A percentile compares a stretch with the other conserved stretches of the same genome.
phyloP scores from a whole-genome alignment of 1,140 invertebrate genomes.

The Ericerus pela region DNA sequence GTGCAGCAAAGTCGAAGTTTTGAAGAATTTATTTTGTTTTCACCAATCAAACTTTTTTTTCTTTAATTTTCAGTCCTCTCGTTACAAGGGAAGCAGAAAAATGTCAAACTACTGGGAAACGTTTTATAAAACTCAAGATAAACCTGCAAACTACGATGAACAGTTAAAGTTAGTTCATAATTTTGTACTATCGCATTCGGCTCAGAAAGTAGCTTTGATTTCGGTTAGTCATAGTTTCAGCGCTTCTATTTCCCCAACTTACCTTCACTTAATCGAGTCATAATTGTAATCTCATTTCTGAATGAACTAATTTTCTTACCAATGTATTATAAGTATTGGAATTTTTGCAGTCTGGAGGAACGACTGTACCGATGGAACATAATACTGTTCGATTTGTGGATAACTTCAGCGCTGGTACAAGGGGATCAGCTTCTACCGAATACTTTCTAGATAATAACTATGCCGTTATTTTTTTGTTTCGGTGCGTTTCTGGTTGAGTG shows the following conservation, averaged over 20 bases:
- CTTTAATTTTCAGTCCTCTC: neutral
- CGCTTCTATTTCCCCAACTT: neutral
- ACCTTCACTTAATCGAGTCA: neutral
- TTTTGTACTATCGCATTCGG: constrained; percentile 49
- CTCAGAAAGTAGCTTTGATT: constrained; percentile 54
- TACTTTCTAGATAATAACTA: constrained; percentile 78
- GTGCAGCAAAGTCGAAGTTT: too few species aligned
- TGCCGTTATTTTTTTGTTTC: constrained; percentile 62
- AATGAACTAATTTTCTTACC: neutral
- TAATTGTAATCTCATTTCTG: constrained; percentile 6
- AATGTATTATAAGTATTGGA: constrained; percentile 16
- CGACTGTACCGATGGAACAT: constrained; percentile 88
- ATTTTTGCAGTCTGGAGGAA: constrained; percentile 72
- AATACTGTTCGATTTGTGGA: constrained; percentile 95
- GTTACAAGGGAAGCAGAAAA: constrained; percentile 15
- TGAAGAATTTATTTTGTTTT: too few species aligned
- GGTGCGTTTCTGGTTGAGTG: too few species aligned
- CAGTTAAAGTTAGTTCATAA: constrained; percentile 49
- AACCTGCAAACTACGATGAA: constrained; percentile 54
- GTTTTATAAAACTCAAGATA: constrained; percentile 57
- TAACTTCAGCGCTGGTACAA: constrained; percentile 92
- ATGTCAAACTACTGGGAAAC: constrained; percentile 55
- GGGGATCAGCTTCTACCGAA: constrained; percentile 87
- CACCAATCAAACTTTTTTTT: too few species aligned
- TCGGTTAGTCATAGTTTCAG: constrained; percentile 43